These are phyloP conservation scores for Trachymyrmex cornetzi DNA, from an alignment of 1,140 invertebrate genomes.

Conservation along the genomic window DNA sequence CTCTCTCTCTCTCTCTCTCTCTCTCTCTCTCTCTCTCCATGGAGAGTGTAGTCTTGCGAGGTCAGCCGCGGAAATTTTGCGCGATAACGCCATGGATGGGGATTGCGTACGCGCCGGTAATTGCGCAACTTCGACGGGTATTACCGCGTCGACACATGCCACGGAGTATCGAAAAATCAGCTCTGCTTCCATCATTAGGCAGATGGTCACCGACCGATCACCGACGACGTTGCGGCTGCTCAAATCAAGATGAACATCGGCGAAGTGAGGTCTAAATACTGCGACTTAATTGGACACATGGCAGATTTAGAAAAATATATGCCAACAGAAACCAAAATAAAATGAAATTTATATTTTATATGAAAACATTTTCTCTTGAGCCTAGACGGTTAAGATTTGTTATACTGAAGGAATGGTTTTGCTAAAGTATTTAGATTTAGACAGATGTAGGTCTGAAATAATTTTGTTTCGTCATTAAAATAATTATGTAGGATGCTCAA, in stretches of 20 bases:
- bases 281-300: conserved; percentile 1
- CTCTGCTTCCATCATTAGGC: conserved; percentile 1
- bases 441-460: too few relatives aligned
- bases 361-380: not conserved
- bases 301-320: not conserved
- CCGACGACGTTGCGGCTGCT: not conserved
- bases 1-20: too few relatives aligned
- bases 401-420: too few relatives aligned
- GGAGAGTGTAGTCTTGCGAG: not conserved
- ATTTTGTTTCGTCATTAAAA: too few relatives aligned
- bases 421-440: too few relatives aligned
- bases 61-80: not conserved
- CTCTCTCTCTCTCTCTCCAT: not conserved
- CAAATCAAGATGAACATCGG: conserved; percentile 4
- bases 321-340: too few relatives aligned
- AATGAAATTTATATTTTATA: not conserved
- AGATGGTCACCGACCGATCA: not conserved
- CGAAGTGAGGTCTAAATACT: not conserved
- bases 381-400: not conserved
- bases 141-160: conserved; percentile 4
- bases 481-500: too few relatives aligned
- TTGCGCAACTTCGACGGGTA: conserved; percentile 6
- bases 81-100: not conserved
- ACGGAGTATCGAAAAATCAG: conserved; percentile 38
- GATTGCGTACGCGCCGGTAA: conserved; percentile 3